Base-by-base conservation (phyloP, 2,113 vertebrate species). In the Lophochroa leadbeateri region DNA sequence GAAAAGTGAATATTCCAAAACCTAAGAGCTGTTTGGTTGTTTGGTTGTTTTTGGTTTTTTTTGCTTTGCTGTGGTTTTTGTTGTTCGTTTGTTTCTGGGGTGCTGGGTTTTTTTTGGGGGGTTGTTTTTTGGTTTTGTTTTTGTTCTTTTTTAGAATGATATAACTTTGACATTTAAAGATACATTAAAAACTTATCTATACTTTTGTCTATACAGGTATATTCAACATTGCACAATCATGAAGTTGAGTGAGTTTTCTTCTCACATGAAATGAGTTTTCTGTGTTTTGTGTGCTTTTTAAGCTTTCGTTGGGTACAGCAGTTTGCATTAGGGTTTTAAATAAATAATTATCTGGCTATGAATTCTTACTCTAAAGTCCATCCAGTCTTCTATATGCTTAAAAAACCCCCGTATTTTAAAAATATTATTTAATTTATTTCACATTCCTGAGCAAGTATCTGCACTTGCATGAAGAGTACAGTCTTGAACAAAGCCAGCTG, bases 61-160 rank as follows among this genome's bases (percentile, higher is more conserved):
- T 65, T 37, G 33, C 27, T 61, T 37, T 58, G 35, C 18, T 63
- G 35, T 39, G 17, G 17, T 17, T 27, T 37, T 61, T 35, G 58
- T 35, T 60, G 55, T 35, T 58, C 1, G 2, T 15, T n/a, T 15
- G 33, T 35, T 35, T 58, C 33, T 35, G 57, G 20, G 33, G 6
- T 58, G 33, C 15, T 58, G 16, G 2, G 0, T 1, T 4, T 72
- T 81, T 58, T 37, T 12, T 3, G 0, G 13, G 33, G 33, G 13
- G 10, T 13, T 57, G 33, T 21, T 13, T n/a, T 47, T 63, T 31
- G 7, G 1, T 9, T 46, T 23, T 33, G 6, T 7, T 9, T 11
- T 46, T 37, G 58, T 23, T 7, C 13, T 78, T 78, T 64, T 67
- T 47, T 18, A 23, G 17, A 63, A 71, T 49, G 13, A 69, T 63